Conservation (phyloP, 1,140 invertebrate genomes). For the Caenorhabditis latens region DNA sequence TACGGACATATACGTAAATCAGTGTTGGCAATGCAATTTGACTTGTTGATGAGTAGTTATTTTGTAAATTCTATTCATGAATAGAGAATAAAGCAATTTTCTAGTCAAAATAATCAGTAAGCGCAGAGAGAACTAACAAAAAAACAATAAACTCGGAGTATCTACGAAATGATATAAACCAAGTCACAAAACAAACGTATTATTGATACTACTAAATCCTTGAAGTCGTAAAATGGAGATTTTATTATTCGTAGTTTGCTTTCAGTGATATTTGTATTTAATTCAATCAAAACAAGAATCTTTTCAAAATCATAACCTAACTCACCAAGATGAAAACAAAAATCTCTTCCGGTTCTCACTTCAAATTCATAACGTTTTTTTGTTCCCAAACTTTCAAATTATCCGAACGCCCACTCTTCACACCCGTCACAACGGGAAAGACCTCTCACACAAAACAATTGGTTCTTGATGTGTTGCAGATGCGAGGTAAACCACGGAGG, state of each 20-base stretch:
- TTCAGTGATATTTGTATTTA: too few relatives aligned
- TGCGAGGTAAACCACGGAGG: background rate
- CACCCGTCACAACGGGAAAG: background rate
- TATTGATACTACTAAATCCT: background rate
- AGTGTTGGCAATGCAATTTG: too few relatives aligned
- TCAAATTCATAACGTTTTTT: too few relatives aligned
- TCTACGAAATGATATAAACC: background rate
- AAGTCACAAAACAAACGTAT: background rate
- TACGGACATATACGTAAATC: background rate
- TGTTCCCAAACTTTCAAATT: too few relatives aligned
- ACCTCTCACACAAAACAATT: background rate
- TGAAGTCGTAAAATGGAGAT: background rate
- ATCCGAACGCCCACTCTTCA: slow-evolving; percentile 5
- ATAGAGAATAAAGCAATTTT: too few relatives aligned
- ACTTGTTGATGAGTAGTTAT: too few relatives aligned
- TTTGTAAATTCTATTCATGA: too few relatives aligned
- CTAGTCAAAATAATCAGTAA: too few relatives aligned
- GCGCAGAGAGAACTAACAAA: background rate
- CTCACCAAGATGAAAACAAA: too few relatives aligned
- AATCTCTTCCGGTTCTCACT: too few relatives aligned
- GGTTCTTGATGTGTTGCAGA: slow-evolving; percentile 30
- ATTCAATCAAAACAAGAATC: too few relatives aligned
- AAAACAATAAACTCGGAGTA: background rate
- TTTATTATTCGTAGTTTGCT: background rate
- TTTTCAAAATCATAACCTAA: too few relatives aligned